A percentile compares a stretch with the other conserved stretches of the same genome.
phyloP scores from a whole-genome alignment of 2,888 invertebrate genomes.

The Ashinkailepas kermadecensis region DNA sequence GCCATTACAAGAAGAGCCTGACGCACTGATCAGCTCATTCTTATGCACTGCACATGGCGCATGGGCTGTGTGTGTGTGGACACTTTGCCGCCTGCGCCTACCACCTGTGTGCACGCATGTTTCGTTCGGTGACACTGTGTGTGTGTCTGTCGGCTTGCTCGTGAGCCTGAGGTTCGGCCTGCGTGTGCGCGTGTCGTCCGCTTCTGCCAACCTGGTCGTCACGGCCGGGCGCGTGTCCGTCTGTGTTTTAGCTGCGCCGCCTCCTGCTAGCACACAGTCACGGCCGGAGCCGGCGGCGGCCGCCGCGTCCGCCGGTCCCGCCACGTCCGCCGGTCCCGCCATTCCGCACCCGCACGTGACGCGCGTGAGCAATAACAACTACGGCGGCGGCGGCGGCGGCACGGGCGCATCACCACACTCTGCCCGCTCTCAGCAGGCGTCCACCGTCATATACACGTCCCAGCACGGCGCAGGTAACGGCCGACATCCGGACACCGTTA shows the following conservation, averaged over 20 bases:
- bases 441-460: slow-evolving; percentile 77
- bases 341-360: neutral
- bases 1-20: too few species aligned
- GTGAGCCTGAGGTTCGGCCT: too few species aligned
- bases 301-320: neutral
- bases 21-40: too few species aligned
- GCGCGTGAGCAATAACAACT: slow-evolving; percentile 22
- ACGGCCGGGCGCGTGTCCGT: neutral
- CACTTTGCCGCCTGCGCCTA: neutral
- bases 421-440: slow-evolving; percentile 56
- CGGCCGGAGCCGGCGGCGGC: slow-evolving; percentile 23
- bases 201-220: neutral
- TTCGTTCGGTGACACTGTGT: neutral
- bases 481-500: too few species aligned
- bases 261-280: slow-evolving; percentile 14
- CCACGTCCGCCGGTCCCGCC: neutral
- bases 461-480: slow-evolving; percentile 57
- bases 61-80: too few species aligned
- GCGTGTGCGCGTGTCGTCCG: too few species aligned
- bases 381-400: slow-evolving; percentile 7
- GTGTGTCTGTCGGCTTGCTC: neutral
- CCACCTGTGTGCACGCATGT: neutral
- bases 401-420: slow-evolving; percentile 58
- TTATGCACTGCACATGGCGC: too few species aligned
- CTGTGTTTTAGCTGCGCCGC: slow-evolving; percentile 27